Conservation (phyloP, 2,888 invertebrate species). For the Drosophila mimica region DNA sequence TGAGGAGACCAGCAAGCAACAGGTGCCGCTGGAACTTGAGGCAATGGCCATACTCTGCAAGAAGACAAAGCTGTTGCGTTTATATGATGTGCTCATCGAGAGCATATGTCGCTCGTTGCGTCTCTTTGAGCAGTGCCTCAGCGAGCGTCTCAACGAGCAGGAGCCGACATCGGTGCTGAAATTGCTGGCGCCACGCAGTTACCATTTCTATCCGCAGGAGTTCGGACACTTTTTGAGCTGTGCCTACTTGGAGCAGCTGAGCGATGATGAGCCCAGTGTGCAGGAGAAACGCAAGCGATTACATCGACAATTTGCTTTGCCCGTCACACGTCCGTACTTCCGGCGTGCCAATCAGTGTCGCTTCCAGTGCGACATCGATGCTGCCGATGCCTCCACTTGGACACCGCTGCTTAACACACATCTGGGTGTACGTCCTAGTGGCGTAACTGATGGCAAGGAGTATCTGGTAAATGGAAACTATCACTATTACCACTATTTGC, state of each 20-base stretch:
- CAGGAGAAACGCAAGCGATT: conserved; percentile 87
- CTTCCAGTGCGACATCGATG: conserved; percentile 85
- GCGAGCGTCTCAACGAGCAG: conserved; percentile 86
- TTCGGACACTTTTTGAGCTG: conserved; percentile 92
- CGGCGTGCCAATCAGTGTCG: conserved; percentile 89
- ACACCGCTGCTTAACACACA: conserved; percentile 91
- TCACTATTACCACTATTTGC: conserved; percentile 98
- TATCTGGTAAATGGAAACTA: conserved; percentile 93
- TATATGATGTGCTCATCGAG: conserved; percentile 91
- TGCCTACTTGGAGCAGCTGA: conserved; percentile 88
- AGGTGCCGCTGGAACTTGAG: conserved; percentile 89
- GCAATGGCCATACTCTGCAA: conserved; percentile 90
- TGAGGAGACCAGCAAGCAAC: conserved; percentile 72
- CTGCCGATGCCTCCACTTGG: conserved; percentile 64
- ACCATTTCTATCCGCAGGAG: conserved; percentile 89
- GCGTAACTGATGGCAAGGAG: conserved; percentile 85
- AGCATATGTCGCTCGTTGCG: conserved; percentile 90
- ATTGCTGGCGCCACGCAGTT: conserved; percentile 85
- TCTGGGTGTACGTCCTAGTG: conserved; percentile 85
- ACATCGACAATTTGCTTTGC: conserved; percentile 90
- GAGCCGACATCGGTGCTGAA: conserved; percentile 45
- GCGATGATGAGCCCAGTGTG: conserved; percentile 90
- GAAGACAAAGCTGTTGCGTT: conserved; percentile 87
- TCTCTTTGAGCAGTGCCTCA: conserved; percentile 88
- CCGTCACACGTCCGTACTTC: conserved; percentile 90